Evolutionary conservation across 2,113 vertebrate species (phyloP), one percentile per base, ranked within the genome.

Genomic region (Phyllopteryx taeniolatus): DNA sequence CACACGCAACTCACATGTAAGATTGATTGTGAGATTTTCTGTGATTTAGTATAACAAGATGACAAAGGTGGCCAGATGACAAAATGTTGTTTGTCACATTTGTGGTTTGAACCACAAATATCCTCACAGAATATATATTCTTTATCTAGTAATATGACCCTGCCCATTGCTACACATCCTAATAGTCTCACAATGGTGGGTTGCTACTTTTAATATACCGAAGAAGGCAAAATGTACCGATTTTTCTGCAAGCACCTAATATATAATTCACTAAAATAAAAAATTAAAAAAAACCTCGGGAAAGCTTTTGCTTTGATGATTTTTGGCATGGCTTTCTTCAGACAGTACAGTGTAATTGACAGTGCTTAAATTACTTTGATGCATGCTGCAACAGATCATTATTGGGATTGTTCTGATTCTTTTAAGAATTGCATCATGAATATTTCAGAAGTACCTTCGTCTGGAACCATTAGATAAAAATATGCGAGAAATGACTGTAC

Each of bases 401-500:
- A 49, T 46, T 22, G 20, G 62, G 43, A 39, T 64, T 19, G 15
- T 60, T 60, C 1, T 17, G 57, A 33, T 33, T 33, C 57, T 60
- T 64, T 43, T 64, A 64, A 64, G 39, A 20, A 43, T 44, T 43
- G 19, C 63, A 42, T 44, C n/a, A 65, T 46, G 42, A 65, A 67
- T 19, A 22, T 67, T 51, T 51, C 65, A 51, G 17, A 67, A 47
- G 46, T 10, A 31, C 27, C 17, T 44, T 65, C 42, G 2, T 46
- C 10, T 64, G 39, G 44, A 17, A 60, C 22, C 7, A 12, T 31
- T 60, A 1, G 51, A 53, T 5, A 31, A 61, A 61, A 15, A 14
- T 13, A 61, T 17, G 15, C 17, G 33, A 61, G 31, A 17, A 15
- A 61, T 17, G 59, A 43, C 62, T 20, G 60, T 15, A 20, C 14